Base-by-base conservation (phyloP, 2,113 vertebrate genomes). In the Brachyistius frenatus region DNA sequence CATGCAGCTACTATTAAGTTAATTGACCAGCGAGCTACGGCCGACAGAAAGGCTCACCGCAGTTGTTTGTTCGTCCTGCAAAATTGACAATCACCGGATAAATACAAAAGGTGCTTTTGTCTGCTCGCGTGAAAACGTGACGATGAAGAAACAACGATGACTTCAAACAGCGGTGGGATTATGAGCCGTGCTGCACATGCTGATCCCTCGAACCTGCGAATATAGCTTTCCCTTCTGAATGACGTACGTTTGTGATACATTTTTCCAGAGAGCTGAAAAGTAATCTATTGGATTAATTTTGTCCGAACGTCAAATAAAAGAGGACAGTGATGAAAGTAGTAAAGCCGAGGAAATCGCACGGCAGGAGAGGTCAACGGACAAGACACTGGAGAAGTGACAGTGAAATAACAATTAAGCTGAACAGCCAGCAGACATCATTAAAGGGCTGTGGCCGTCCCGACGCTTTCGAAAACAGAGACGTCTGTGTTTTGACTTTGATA, bases 401-500 rank as follows among this genome's bases (percentile, higher is more conserved):
- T 11, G 60, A 84, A 84, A 80, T 67, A 77, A 80, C 49, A 89
- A 80, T 49, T 0, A 30, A 71, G 61, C 41, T 2, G 66, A 78
- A 35, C 2, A 71, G 58, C 65, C 3, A 5, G 53, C 65, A 81
- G 82, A 58, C 66, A 54, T 81, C 74, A 81, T 87, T 85, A 85
- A 54, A 76, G 49, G 36, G 65, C 58, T 35, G 70, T 15, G 69
- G 73, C 13, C 0, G 57, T 49, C 63, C 7, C 36, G 4, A 54
- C 78, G 13, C 76, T 80, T 67, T 46, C 50, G 62, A 36, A 75
- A 82, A 71, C 74, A 66, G 14, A 1, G 31, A 32, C 50, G 54
- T 77, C 67, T 79, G 32, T 69, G 16, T 73, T 73, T 76, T 73
- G 82, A 84, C 87, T 88, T 85, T 87, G 83, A 91, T 86, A 88